Percentiles rank a stretch among this genome's conserved stretches.
These are phyloP conservation scores for Drosophila pandora DNA, from an alignment of 1,140 invertebrate genomes.

Conservation along the genomic window DNA sequence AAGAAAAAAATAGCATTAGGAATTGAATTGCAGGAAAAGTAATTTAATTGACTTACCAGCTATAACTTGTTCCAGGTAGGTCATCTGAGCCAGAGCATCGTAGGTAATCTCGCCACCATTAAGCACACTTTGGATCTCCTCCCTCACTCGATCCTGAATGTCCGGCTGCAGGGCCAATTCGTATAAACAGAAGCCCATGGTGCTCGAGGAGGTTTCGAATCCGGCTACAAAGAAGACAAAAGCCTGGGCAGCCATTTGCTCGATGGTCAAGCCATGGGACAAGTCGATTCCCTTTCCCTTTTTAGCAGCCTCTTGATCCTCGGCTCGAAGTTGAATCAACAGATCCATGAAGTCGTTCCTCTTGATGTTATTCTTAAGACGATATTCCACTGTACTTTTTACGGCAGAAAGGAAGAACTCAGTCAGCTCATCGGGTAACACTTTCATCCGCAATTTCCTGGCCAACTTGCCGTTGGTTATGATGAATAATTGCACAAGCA, in stretches of 20 bases:
- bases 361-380: conserved; percentile 74
- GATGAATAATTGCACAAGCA: conserved; percentile 42
- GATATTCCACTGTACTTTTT: conserved; percentile 75
- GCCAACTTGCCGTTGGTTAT: conserved; percentile 49
- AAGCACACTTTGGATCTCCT: conserved; percentile 83
- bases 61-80: conserved; percentile 73
- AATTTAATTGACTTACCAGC: conserved; percentile 62
- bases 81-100: conserved; percentile 70
- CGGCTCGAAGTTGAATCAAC: conserved; percentile 73
- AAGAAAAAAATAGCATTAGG: not conserved
- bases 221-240: conserved; percentile 79
- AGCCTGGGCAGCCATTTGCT: conserved; percentile 74
- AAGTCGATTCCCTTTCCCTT: conserved; percentile 53
- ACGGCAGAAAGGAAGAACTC: conserved; percentile 83
- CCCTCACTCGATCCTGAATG: conserved; percentile 84
- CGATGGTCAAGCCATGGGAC: conserved; percentile 51
- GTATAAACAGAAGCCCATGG: conserved; percentile 84
- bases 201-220: conserved; percentile 78
- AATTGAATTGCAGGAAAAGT: too few relatives aligned
- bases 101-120: conserved; percentile 61
- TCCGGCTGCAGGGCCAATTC: conserved; percentile 80
- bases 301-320: conserved; percentile 37
- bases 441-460: conserved; percentile 48
- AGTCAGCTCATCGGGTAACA: conserved; percentile 66
- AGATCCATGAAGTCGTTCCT: conserved; percentile 84